Conservation (phyloP, 2,113 vertebrate genomes). For the Condylura cristata region DNA sequence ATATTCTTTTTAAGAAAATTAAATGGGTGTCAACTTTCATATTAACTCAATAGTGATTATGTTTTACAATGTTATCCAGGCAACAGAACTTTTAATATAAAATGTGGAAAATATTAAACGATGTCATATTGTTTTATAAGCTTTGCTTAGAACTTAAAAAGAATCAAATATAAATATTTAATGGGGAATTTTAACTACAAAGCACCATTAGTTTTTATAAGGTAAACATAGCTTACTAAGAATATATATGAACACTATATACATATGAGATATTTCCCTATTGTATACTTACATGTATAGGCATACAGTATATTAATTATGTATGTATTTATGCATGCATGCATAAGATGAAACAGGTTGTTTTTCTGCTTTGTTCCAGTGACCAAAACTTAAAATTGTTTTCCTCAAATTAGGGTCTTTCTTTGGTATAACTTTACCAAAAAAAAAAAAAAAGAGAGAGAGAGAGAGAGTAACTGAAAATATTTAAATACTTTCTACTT, state of each 20-base stretch:
- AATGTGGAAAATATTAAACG: slow-evolving; percentile 32
- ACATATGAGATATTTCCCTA: neutral
- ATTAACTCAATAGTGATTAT: neutral
- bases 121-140: slow-evolving; percentile 52
- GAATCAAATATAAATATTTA: slow-evolving; percentile 6
- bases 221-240: neutral
- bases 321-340: neutral
- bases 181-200: neutral
- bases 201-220: neutral
- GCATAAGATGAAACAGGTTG: neutral
- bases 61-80: slow-evolving; percentile 32
- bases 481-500: neutral
- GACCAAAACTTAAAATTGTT: neutral
- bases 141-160: slow-evolving; percentile 27
- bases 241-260: neutral
- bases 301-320: neutral
- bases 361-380: neutral
- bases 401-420: neutral
- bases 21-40: neutral
- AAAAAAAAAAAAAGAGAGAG: too few relatives aligned
- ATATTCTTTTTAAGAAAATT: slow-evolving; percentile 16
- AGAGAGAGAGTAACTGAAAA: too few relatives aligned
- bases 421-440: neutral
- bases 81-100: slow-evolving; percentile 1
- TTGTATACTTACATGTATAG: neutral